Evolutionary conservation across 2,888 invertebrate genomes (phyloP).

Genomic region (Erynnis tages): DNA sequence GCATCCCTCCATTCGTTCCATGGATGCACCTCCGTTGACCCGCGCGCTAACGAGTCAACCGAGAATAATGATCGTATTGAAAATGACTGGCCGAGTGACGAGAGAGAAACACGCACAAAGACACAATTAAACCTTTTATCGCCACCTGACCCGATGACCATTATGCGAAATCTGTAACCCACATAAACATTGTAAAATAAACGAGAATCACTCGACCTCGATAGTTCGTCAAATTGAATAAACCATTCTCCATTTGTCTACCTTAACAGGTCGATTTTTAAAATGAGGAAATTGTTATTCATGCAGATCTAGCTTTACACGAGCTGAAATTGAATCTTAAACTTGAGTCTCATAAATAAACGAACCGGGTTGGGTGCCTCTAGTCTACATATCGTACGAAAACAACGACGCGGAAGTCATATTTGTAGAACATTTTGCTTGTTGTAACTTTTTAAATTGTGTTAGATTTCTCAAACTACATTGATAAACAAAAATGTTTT

Average conservation of each 20-base stretch:
- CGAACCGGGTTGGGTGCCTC: conserved; percentile 44
- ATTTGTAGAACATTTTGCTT: conserved; percentile 29
- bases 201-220: conserved; percentile 60
- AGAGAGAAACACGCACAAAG: conserved; percentile 46
- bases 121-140: conserved; percentile 49
- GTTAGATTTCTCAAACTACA: too few species aligned
- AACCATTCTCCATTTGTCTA: conserved; percentile 69
- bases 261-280: conserved; percentile 72
- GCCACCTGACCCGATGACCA: conserved; percentile 48
- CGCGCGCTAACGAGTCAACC: conserved; percentile 67
- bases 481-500: too few species aligned
- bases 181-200: conserved; percentile 55
- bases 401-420: conserved; percentile 43
- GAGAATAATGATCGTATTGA: conserved; percentile 72
- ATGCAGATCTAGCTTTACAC: conserved; percentile 75
- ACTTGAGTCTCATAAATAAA: conserved; percentile 70
- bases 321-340: conserved; percentile 74
- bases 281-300: conserved; percentile 73
- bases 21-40: conserved; percentile 68
- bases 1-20: conserved; percentile 68
- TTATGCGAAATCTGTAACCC: conserved; percentile 57
- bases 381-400: conserved; percentile 39
- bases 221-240: conserved; percentile 63
- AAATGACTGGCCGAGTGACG: conserved; percentile 58
- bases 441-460: background rate